These are phyloP conservation scores for Chloroceryle aenea DNA, from an alignment of 2,113 vertebrate species.

Conservation along the genomic window DNA sequence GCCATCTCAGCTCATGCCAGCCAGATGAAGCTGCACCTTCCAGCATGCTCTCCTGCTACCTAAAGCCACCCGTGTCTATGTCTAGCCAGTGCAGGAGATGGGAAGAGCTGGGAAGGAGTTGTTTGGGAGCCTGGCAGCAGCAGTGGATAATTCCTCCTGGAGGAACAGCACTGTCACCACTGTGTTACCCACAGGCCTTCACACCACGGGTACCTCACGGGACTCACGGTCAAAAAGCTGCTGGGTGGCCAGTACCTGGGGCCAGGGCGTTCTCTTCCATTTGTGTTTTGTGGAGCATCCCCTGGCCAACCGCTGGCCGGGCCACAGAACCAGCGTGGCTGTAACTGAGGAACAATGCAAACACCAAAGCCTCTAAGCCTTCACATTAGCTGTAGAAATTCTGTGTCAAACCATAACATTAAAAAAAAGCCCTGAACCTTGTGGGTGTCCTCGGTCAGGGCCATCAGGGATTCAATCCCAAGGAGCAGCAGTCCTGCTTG, in stretches of 20 bases:
- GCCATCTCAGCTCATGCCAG: neutral
- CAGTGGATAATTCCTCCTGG: neutral
- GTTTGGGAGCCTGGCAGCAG: neutral
- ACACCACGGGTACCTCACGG: neutral
- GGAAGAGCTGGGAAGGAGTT: neutral
- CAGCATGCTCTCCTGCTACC: neutral
- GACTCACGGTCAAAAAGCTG: neutral
- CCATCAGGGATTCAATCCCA: neutral
- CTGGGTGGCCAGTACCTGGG: neutral
- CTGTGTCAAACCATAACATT: neutral
- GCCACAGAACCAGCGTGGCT: fast-evolving
- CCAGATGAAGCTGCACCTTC: fast-evolving
- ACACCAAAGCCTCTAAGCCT: neutral
- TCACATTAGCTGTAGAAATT: neutral
- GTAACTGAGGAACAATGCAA: neutral
- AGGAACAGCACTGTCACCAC: neutral
- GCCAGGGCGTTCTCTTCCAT: neutral
- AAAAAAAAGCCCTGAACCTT: neutral
- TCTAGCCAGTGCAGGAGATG: neutral
- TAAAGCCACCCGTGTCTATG: neutral
- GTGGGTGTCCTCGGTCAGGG: neutral
- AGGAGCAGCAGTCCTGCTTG: neutral
- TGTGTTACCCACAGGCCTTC: neutral
- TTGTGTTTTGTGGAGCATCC: fast-evolving
- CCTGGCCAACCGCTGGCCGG: neutral